These are phyloP conservation scores for Siniperca chuatsi DNA, from an alignment of 2,113 vertebrate species.

Conservation along the genomic window DNA sequence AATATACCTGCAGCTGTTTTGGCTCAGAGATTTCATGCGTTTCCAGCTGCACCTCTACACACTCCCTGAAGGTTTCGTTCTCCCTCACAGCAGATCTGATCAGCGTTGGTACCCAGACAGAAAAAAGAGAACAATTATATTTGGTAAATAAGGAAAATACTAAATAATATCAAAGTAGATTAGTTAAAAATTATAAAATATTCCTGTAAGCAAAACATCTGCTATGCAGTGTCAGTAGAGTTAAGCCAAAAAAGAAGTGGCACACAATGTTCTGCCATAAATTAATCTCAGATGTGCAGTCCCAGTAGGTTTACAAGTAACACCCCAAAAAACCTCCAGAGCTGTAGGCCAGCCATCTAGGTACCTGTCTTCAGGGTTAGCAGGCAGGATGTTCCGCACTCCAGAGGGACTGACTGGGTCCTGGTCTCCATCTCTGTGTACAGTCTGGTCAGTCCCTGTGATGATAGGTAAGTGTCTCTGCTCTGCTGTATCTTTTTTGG, in stretches of 20 bases:
- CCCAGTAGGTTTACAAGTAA: neutral
- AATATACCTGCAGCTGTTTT: slow-evolving; percentile 61
- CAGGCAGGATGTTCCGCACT: slow-evolving; percentile 23
- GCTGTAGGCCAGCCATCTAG: neutral
- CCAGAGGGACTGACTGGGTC: slow-evolving; percentile 53
- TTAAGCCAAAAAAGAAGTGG: neutral
- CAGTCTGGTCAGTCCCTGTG: neutral
- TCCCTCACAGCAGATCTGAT: slow-evolving; percentile 59
- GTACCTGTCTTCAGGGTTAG: slow-evolving; percentile 72
- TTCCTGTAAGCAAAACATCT: neutral
- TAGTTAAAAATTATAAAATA: too few relatives aligned
- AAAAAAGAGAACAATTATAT: neutral
- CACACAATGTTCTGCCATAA: neutral
- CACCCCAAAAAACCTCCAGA: neutral
- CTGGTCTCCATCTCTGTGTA: slow-evolving; percentile 22
- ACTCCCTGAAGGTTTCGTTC: slow-evolving; percentile 13
- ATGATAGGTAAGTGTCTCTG: neutral
- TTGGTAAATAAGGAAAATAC: neutral
- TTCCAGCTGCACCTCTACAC: neutral
- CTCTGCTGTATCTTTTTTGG: neutral
- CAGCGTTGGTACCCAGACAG: slow-evolving; percentile 42
- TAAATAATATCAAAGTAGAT: neutral
- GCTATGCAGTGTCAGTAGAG: neutral
- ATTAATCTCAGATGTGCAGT: neutral
- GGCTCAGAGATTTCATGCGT: slow-evolving; percentile 29